Evolutionary conservation across 1,140 invertebrate species (phyloP).

Genomic region (Musca domestica): DNA sequence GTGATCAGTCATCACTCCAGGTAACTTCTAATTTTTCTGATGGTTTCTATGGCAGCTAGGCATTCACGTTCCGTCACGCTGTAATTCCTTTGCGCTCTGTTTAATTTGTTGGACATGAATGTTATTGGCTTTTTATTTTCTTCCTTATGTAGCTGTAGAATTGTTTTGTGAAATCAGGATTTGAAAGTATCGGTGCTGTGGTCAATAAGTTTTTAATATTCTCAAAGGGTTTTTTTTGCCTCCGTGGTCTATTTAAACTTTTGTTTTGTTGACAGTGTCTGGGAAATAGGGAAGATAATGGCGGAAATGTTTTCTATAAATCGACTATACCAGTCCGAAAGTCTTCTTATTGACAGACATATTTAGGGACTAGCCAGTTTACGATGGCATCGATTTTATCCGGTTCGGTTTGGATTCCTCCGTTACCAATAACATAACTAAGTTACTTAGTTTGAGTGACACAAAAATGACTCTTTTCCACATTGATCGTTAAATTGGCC

Average conservation of each 20-base stretch:
- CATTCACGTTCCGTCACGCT: constrained; percentile 52
- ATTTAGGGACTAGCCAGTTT: constrained; percentile 30
- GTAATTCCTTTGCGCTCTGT: constrained; percentile 27
- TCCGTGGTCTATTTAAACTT: constrained; percentile 6
- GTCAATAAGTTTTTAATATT: constrained; percentile 29
- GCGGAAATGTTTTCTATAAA: constrained; percentile 46
- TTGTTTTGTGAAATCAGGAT: constrained; percentile 31
- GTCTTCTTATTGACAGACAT: constrained; percentile 53
- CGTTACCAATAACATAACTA: constrained; percentile 30
- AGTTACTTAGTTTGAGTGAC: constrained; percentile 32
- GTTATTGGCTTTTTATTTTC: constrained; percentile 26
- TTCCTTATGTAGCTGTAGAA: constrained; percentile 43
- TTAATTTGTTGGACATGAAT: constrained; percentile 25
- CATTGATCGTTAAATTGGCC: constrained; percentile 32
- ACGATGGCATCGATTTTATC: constrained; percentile 30
- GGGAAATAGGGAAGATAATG: constrained; percentile 27
- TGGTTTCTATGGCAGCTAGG: constrained; percentile 51
- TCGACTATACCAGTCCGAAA: constrained; percentile 48
- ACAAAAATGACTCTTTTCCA: constrained; percentile 27
- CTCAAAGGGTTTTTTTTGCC: constrained; percentile 27
- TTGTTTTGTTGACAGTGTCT: no score
- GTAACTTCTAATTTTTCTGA: constrained; percentile 54
- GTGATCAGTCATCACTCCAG: constrained; percentile 46
- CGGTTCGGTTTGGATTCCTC: constrained; percentile 38
- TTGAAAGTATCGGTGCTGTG: no score